A percentile compares a stretch with the other conserved stretches of the same genome.
These are phyloP conservation scores for Diploscapter pachys DNA, from an alignment of 1,140 invertebrate genomes.

Conservation along the genomic window DNA sequence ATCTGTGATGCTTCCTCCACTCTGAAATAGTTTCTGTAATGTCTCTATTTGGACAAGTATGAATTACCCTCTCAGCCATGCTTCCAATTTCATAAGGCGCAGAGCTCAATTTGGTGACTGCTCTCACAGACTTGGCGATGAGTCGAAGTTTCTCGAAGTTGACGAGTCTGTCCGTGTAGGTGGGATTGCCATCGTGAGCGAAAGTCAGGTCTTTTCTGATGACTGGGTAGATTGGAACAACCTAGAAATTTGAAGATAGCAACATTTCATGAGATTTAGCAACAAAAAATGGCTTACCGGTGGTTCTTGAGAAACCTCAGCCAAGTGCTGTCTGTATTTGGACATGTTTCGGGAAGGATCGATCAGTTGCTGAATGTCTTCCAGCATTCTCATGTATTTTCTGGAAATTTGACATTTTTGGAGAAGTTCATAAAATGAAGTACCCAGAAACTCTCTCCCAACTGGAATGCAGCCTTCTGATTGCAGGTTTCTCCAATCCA, in stretches of 20 bases:
- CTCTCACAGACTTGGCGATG: slow-evolving; percentile 93
- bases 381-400: slow-evolving; percentile 89
- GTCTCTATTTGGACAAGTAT: too few species aligned
- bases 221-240: slow-evolving; percentile 61
- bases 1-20: slow-evolving; percentile 40
- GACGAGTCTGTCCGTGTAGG: slow-evolving; percentile 81
- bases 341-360: slow-evolving; percentile 98
- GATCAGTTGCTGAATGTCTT: slow-evolving; percentile 59
- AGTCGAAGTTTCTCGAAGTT: slow-evolving; percentile 98
- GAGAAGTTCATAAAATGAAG: too few species aligned
- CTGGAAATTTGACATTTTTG: slow-evolving; percentile 46
- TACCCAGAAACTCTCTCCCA: slow-evolving; percentile 89
- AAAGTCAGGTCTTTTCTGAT: slow-evolving; percentile 84
- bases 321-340: slow-evolving; percentile 89
- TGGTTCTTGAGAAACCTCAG: slow-evolving; percentile 62
- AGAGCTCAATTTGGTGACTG: slow-evolving; percentile 68
- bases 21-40: neutral
- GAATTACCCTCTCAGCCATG: slow-evolving; percentile 33
- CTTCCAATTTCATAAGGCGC: slow-evolving; percentile 61
- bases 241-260: too few species aligned
- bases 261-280: too few species aligned
- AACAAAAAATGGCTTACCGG: slow-evolving; percentile 41
- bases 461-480: slow-evolving; percentile 80
- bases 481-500: slow-evolving; percentile 88
- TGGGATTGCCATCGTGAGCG: slow-evolving; percentile 94